Evolutionary conservation across 2,888 invertebrate species (phyloP), one percentile per base, ranked within the genome.

Genomic region (Himalopsyche kuldschensis): DNA sequence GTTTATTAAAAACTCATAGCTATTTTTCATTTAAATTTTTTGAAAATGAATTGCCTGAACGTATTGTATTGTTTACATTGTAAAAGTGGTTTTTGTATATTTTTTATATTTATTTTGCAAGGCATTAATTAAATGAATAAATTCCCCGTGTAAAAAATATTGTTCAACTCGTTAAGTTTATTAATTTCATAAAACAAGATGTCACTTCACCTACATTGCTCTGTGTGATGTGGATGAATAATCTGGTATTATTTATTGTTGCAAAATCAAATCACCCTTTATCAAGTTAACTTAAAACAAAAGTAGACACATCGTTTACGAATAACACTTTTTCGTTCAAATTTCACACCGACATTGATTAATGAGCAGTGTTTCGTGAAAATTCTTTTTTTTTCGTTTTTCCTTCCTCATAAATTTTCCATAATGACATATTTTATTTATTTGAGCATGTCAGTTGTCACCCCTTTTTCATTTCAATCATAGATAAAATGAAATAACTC

Each of bases 381-480:
- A 82, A 76, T 78, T 82, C 82, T 77, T 55, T 15, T 78, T 82
- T n/a, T n/a, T 82, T 82, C 78, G 69, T 55, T 82, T 77, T 63
- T 1, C 78, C 78, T 78, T 55, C 55, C 78, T 78, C 82, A 63
- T 82, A 82, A 82, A 82, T 82, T 82, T 82, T 82, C 82, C 82
- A 69, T 82, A 77, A 77, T 82, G 82, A 78, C 82, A 82, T 82
- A 82, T 82, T 82, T 82, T 82, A 78, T 82, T 82, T 82, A 82
- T 82, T 82, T 63, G 82, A 82, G 55, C 82, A 63, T 78, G 78
- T 82, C 82, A 82, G 75, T 82, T 82, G 81, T 81, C 81, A 48
- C 31, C 48, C 76, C 48, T 81, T 55, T 55, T 20, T 55, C 55
- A 55, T 55, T 55, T 55, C 55, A 55, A 55, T 55, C 55, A 55